Evolutionary conservation across 2,113 vertebrate genomes (phyloP).

Genomic region (Merops nubicus): DNA sequence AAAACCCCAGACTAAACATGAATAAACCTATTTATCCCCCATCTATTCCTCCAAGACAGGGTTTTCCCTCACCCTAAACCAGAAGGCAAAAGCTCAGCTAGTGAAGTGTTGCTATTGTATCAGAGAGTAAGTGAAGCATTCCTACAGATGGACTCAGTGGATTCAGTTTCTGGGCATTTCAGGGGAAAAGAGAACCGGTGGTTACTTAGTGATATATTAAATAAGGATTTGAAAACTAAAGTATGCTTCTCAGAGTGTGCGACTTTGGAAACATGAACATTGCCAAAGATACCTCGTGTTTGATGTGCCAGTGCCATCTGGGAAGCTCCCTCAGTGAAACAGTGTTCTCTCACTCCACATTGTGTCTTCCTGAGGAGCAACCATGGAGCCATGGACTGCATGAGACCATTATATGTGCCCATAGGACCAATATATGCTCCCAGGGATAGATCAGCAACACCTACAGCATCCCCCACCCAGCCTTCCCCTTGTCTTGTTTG

Average conservation of each 20-base stretch:
- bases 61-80: neutral
- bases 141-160: neutral
- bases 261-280: neutral
- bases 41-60: neutral
- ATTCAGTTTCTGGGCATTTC: neutral
- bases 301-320: neutral
- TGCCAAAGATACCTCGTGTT: neutral
- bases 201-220: neutral
- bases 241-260: neutral
- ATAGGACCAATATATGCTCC: neutral
- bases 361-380: neutral
- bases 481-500: neutral
- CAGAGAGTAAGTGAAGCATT: neutral
- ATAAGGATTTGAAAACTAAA: neutral
- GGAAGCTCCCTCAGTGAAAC: neutral
- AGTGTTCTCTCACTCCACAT: neutral
- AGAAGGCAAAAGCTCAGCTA: neutral
- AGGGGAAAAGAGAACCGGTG: neutral
- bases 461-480: rapidly evolving
- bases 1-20: neutral
- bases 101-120: neutral
- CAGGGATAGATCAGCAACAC: neutral
- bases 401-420: neutral
- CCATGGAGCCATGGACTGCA: neutral
- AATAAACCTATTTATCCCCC: neutral